Conservation (phyloP, 2,797 vertebrate genomes). For the Ptychadena robeensis region DNA sequence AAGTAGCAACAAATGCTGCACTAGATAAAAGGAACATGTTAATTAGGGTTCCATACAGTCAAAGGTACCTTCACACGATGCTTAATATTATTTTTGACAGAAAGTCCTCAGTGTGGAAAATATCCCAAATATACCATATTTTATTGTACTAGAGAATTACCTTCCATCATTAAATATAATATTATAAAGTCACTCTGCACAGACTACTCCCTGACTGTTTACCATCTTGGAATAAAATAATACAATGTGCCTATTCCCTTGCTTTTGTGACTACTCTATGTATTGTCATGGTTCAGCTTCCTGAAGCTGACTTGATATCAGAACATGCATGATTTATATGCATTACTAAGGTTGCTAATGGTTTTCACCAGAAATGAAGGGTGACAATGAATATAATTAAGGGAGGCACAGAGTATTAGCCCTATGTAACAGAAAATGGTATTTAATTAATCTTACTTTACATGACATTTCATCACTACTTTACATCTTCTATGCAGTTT, state of each 20-base stretch:
- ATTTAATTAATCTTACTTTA: no score
- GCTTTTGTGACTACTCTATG: not conserved
- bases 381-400: no score
- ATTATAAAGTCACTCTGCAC: not conserved
- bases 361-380: not conserved
- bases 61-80: not conserved
- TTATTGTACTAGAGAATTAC: not conserved
- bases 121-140: not conserved
- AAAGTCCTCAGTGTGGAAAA: not conserved
- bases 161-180: not conserved
- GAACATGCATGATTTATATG: not conserved
- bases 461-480: no score
- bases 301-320: not conserved
- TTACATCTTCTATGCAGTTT: no score
- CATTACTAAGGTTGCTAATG: not conserved
- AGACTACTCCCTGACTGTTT: not conserved
- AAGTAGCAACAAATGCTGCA: conserved; percentile 44
- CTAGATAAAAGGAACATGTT: conserved; percentile 32
- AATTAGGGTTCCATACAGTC: conserved; percentile 13
- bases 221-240: not conserved
- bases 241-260: no score
- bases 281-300: not conserved
- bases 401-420: no score
- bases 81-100: not conserved
- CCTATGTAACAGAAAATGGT: no score